Evolutionary conservation across 1,140 invertebrate genomes (phyloP), one percentile per base, ranked within the genome.

Genomic region (Wiebesia pumilae): DNA sequence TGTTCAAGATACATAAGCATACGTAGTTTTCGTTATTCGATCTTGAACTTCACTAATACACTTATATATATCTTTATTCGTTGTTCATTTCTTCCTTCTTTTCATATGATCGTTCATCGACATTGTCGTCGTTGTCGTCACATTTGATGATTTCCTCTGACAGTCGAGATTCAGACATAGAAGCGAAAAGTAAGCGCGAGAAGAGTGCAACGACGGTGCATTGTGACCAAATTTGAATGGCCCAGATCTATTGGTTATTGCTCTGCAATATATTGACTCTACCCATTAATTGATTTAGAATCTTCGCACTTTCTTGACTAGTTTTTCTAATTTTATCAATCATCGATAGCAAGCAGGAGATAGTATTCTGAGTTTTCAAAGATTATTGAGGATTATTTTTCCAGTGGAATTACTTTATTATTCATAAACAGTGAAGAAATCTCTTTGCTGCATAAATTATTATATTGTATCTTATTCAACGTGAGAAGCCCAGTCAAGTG

Each of bases 171-270:
- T 9, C 54, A 78, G 38, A 33, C 83, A 54, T 67, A 35, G 78
- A 43, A 85, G 69, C 79, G 84, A 75, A 7, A 65, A 81, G 47
- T 75, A n/a, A 81, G 19, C 19, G 51, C 35, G 43, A 58, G 30
- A n/a, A 78, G 35, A 58, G 51, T 69, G 79, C 69, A 65, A n/a
- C 69, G 54, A 78, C 21, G 75, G 38, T 81, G 84, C 78, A 62
- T 62, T 65, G 7, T 19, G 7, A 30, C n/a, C 10, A 24, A 4
- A 82, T 82, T 82, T 78, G 80, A 87, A 92, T 92, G 91, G 90
- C 91, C 88, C 89, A 89, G 27, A 86, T 92, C 83, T 92, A 91
- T 35, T 91, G 92, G 90, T 87, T 92, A 33, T 71, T 92, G 62
- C 89, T 92, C 92, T 35, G 92, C 92, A 81, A 92, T 89, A 90